Base-by-base conservation (phyloP, 1,140 invertebrate genomes). In the Eurosta solidaginis region DNA sequence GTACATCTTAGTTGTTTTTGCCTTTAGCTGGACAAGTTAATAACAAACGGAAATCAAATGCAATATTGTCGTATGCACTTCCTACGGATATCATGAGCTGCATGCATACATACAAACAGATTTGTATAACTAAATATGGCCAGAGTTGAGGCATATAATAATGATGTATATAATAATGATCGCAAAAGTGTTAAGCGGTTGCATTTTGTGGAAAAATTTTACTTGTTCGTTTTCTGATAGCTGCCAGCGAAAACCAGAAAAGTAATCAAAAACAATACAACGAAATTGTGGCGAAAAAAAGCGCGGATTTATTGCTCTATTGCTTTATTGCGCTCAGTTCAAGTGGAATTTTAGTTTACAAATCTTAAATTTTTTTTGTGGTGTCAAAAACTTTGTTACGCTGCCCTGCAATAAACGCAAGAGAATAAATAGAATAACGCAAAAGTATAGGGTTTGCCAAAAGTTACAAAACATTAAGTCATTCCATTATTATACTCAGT, bases 41-140 rank as follows among this genome's bases (percentile, higher is more conserved):
- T 75, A 75, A 75, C 45, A 49, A 49, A 45, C 59, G 59, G 73
- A 49, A 75, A 75, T 75, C 42, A 75, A 75, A 49, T 75, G 73
- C 73, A 75, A 75, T 75, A 49, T 45, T 75, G 73, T 75, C 73
- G 45, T 33, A 42, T 75, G 59, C 59, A 68, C 33, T 68, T 42
- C 59, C 59, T 36, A 1, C 59, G 59, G 33, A 20, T 29, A 27
- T n/a, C 12, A 9, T 14, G 33, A 5, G 5, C 3, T 68, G 59
- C 27, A 14, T 1, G 3, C 7, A n/a, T 47, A 4, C n/a, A n/a
- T n/a, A n/a, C n/a, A n/a, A n/a, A n/a, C n/a, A n/a, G n/a, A n/a
- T n/a, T n/a, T n/a, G n/a, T n/a, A n/a, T n/a, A n/a, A n/a, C n/a
- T n/a, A n/a, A n/a, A n/a, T n/a, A n/a, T n/a, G n/a, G n/a, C n/a